Conservation (phyloP, 2,113 vertebrate species). For the Leucosticte australis region DNA sequence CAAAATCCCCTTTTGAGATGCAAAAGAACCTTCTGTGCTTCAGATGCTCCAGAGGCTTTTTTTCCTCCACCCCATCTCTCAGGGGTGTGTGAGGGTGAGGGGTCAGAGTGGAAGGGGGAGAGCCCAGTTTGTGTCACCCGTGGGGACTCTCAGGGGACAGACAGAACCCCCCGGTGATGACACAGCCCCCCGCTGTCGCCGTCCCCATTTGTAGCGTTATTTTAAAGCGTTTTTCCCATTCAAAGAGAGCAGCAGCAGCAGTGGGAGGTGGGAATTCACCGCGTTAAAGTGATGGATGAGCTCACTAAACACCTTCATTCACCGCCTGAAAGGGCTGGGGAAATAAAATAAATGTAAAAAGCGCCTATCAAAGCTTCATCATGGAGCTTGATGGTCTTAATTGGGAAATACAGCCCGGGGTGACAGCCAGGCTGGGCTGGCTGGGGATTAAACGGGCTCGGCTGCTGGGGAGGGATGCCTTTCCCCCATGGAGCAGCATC, state of each 20-base stretch:
- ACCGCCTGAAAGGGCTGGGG: neutral
- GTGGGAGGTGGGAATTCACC: neutral
- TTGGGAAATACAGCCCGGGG: neutral
- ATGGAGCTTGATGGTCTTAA: neutral
- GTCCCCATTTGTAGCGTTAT: accelerated
- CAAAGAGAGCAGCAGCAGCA: neutral
- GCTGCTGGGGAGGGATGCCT: neutral
- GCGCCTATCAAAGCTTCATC: neutral
- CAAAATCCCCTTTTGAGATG: constrained; percentile 6
- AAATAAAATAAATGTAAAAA: neutral
- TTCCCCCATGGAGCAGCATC: neutral
- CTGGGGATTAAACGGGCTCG: neutral
- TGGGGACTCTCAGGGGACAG: neutral
- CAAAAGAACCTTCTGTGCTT: neutral
- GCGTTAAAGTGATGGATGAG: neutral
- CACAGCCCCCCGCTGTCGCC: neutral
- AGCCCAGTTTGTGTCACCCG: neutral
- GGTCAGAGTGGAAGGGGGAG: neutral
- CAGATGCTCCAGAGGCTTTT: neutral
- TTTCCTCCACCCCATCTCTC: neutral
- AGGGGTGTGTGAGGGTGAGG: neutral
- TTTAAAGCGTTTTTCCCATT: neutral
- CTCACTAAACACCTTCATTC: constrained; percentile 12
- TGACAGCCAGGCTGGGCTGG: neutral
- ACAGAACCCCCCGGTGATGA: neutral